Percentiles rank a stretch among this genome's conserved stretches.
Conservation (phyloP, 2,888 invertebrate genomes). For the Epistrophella euchroma region DNA sequence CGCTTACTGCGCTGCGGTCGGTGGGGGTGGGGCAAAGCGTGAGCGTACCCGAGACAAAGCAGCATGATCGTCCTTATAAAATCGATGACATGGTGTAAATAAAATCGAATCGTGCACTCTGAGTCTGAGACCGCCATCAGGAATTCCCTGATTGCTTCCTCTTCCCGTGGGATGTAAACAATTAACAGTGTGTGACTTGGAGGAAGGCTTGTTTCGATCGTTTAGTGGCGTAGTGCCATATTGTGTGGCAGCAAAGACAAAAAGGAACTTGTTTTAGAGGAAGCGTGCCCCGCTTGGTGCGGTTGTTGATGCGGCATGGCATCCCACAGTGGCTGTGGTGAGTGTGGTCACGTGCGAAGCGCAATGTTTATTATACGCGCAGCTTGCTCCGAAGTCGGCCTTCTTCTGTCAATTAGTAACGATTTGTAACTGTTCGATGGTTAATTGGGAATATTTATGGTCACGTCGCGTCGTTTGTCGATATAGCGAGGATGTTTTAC, state of each 20-base stretch:
- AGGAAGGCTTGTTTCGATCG: slow-evolving; percentile 43
- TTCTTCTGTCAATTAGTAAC: slow-evolving; percentile 80
- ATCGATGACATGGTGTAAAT: slow-evolving; percentile 49
- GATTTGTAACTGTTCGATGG: slow-evolving; percentile 79
- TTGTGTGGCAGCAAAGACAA: slow-evolving; percentile 39
- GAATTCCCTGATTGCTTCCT: slow-evolving; percentile 75
- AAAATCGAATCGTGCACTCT: slow-evolving; percentile 45
- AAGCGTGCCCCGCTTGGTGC: slow-evolving; percentile 44
- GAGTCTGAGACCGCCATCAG: slow-evolving; percentile 11
- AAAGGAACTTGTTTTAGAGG: slow-evolving; percentile 76
- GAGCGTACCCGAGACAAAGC: background rate
- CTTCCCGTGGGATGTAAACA: slow-evolving; percentile 76
- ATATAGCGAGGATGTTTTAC: slow-evolving; percentile 49
- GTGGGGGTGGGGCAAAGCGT: background rate
- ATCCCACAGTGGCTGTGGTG: slow-evolving; percentile 6
- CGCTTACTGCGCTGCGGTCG: too few species aligned
- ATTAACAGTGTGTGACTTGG: slow-evolving; percentile 59
- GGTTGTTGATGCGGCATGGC: background rate
- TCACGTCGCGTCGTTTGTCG: slow-evolving; percentile 54
- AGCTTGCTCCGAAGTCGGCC: slow-evolving; percentile 44
- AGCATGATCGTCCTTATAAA: background rate
- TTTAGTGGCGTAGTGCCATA: slow-evolving; percentile 56
- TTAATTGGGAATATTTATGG: slow-evolving; percentile 75
- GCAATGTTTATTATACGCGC: slow-evolving; percentile 45
- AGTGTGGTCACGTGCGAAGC: slow-evolving; percentile 46